These are phyloP conservation scores for Upupa epops DNA, from an alignment of 2,113 vertebrate genomes.

Conservation along the genomic window DNA sequence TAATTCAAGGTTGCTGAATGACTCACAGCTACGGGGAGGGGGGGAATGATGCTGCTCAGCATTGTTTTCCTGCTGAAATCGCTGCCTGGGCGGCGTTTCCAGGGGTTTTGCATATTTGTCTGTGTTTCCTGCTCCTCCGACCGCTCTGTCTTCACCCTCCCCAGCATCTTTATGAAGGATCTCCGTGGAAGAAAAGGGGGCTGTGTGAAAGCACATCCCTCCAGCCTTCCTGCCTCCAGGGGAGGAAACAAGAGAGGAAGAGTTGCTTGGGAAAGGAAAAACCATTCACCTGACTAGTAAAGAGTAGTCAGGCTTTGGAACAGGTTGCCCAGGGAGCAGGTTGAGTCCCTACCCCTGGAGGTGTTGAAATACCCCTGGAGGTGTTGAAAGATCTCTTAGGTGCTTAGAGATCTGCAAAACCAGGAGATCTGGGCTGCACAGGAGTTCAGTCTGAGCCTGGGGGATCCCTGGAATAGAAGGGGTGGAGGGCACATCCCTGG, in stretches of 20 bases:
- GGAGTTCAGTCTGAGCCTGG: too few species aligned
- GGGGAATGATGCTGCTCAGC: constrained; percentile 8
- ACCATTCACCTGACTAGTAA: neutral
- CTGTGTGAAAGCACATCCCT: constrained; percentile 28
- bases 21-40: neutral
- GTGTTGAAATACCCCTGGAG: too few species aligned
- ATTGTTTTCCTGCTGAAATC: constrained; percentile 32
- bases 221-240: constrained; percentile 11
- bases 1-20: constrained; percentile 28
- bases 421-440: too few species aligned
- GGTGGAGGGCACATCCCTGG: too few species aligned
- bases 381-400: too few species aligned
- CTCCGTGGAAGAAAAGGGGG: constrained; percentile 33
- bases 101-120: neutral
- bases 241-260: neutral
- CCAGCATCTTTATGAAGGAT: constrained; percentile 38
- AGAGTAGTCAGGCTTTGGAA: too few species aligned
- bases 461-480: too few species aligned
- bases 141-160: neutral
- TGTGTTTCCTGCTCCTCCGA: constrained; percentile 14
- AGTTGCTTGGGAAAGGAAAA: neutral
- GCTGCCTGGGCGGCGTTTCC: neutral
- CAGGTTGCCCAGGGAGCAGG: too few species aligned
- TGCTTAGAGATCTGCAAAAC: too few species aligned
- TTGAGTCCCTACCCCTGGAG: too few species aligned